Base-by-base conservation (phyloP, 1,140 invertebrate genomes). In the Popillia japonica region DNA sequence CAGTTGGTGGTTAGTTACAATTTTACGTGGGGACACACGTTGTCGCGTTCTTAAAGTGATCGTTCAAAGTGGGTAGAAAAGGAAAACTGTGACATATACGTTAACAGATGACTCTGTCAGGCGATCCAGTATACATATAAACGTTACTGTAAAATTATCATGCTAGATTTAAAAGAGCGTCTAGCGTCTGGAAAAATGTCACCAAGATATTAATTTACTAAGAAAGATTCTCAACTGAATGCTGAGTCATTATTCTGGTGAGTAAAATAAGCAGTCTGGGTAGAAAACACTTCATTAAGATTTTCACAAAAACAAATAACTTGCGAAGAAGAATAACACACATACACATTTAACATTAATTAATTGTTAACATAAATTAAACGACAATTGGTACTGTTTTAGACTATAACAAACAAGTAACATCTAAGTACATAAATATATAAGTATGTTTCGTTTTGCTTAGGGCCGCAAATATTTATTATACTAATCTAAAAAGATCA, bases 91-190 rank as follows among this genome's bases (percentile, higher is more conserved):
- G 20, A 9, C 17, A 68, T 23, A 72, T 77, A 77, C 76, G 40
- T 79, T 80, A 81, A 81, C 80, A 77, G 80, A 81, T 81, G 80
- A 76, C 77, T 75, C 80, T 79, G 78, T 79, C 78, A 78, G 75
- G 72, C 44, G 77, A 78, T 61, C 44, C 78, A 79, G 77, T 80
- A 80, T 78, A 77, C 79, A 78, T 78, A 77, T 77, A 9, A 74
- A n/a, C 72, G 40, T 74, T 74, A 74, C 79, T 78, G 80, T 80
- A 76, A 81, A 79, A 81, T 81, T 81, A 81, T 81, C 80, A 79
- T 78, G 79, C 75, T 81, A 80, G 80, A 81, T 81, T 81, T 81
- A 81, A 81, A 77, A 75, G 48, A 78, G 80, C 79, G 80, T 81
- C 80, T 78, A 75, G 73, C 77, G 55, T 55, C 64, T 79, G 80